A percentile compares a stretch with the other conserved stretches of the same genome.
Evolutionary conservation across 2,113 vertebrate species (phyloP).

Genomic region (Proteles cristata): DNA sequence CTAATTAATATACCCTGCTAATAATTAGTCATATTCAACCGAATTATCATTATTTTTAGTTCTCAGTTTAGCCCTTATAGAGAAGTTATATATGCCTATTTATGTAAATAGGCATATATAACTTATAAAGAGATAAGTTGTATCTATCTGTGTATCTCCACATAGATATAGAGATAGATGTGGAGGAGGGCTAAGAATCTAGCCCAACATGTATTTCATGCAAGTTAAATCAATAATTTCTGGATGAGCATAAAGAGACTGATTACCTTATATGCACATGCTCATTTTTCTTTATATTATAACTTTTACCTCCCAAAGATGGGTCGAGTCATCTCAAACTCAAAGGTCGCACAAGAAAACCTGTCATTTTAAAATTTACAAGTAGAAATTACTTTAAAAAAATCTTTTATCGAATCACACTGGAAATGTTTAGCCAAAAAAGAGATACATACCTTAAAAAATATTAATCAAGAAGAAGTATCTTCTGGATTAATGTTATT

Average conservation of each 20-base stretch:
- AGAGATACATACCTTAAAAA: constrained; percentile 47
- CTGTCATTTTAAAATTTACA: constrained; percentile 44
- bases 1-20: constrained; percentile 37
- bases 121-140: constrained; percentile 27
- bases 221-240: constrained; percentile 25
- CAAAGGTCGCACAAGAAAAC: constrained; percentile 44
- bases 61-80: constrained; percentile 78
- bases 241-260: constrained; percentile 42
- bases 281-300: constrained; percentile 25
- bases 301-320: constrained; percentile 42
- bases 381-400: constrained; percentile 42
- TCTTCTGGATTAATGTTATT: constrained; percentile 23
- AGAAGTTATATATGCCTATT: constrained; percentile 35
- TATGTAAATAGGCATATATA: constrained; percentile 3
- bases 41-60: constrained; percentile 52
- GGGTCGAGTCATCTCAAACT: constrained; percentile 30
- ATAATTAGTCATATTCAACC: constrained; percentile 47
- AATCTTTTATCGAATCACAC: constrained; percentile 53
- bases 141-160: background rate
- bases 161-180: background rate
- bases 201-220: constrained; percentile 14
- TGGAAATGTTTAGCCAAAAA: constrained; percentile 51
- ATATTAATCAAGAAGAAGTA: constrained; percentile 1
- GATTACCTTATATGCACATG: background rate
- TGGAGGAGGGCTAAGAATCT: background rate